Evolutionary conservation across 1,140 invertebrate genomes (phyloP).

Genomic region (Phthorimaea operculella): DNA sequence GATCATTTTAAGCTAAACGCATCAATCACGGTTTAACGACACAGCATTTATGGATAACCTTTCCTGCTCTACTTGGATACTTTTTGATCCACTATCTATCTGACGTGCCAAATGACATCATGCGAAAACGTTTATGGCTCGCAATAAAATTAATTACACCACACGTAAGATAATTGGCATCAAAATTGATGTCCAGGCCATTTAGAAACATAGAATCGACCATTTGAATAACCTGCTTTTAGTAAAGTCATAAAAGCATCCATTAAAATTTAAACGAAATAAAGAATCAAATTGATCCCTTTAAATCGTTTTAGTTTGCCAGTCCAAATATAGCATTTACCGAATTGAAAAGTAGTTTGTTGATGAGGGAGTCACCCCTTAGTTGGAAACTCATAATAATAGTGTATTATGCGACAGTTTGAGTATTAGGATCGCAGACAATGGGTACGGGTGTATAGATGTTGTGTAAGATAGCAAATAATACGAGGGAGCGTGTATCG

Average conservation of each 20-base stretch:
- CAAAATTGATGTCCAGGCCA: background rate
- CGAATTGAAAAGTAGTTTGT: constrained; percentile 24
- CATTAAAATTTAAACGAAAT: background rate
- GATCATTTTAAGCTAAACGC: background rate
- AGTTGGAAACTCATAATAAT: constrained; percentile 25
- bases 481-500: background rate
- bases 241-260: background rate
- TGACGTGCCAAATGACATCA: constrained; percentile 6
- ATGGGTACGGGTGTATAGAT: constrained; percentile 16
- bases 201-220: background rate
- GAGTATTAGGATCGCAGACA: constrained; percentile 21
- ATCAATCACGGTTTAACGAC: constrained; percentile 4
- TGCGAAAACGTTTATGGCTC: background rate
- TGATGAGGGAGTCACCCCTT: constrained; percentile 27
- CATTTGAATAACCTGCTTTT: constrained; percentile 1
- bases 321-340: constrained; percentile 9
- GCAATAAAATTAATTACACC: constrained; percentile 6
- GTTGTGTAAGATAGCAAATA: constrained; percentile 7
- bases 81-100: background rate
- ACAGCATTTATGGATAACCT: background rate
- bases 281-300: background rate
- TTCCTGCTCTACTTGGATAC: background rate
- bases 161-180: constrained; percentile 1
- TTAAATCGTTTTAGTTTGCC: background rate
- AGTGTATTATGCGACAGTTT: constrained; percentile 26